Percentiles rank a stretch among this genome's conserved stretches.
Conservation (phyloP, 1,140 invertebrate species). For the Ips nitidus region DNA sequence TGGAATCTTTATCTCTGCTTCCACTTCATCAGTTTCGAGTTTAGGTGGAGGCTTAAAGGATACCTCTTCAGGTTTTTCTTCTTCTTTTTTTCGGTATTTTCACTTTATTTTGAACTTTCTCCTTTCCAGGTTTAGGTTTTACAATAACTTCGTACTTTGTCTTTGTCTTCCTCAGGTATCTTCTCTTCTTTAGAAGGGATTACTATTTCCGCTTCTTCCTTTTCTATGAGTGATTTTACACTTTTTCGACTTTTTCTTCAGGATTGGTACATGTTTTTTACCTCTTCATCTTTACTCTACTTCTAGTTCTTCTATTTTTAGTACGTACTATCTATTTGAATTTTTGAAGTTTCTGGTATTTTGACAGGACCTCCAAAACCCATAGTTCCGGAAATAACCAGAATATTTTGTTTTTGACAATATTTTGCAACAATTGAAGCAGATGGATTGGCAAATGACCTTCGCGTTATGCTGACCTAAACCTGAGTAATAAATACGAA, state of each 20-base stretch:
- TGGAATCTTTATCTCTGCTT: conserved; percentile 6
- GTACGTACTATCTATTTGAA: too few relatives aligned
- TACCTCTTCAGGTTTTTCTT: conserved; percentile 34
- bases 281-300: conserved; percentile 34
- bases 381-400: too few relatives aligned
- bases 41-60: conserved; percentile 36
- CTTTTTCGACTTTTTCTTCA: conserved; percentile 46
- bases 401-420: too few relatives aligned
- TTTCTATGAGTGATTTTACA: conserved; percentile 6
- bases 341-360: too few relatives aligned
- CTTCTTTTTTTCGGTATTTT: conserved; percentile 65
- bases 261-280: conserved; percentile 46
- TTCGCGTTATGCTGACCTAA: too few relatives aligned
- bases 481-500: too few relatives aligned
- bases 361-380: too few relatives aligned
- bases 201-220: conserved; percentile 14
- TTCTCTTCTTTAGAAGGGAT: not conserved
- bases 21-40: conserved; percentile 36
- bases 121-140: conserved; percentile 48
- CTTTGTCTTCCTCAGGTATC: conserved; percentile 4
- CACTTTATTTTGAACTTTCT: conserved; percentile 48
- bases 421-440: too few relatives aligned
- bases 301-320: too few relatives aligned
- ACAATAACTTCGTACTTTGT: conserved; percentile 36
- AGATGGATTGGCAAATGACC: too few relatives aligned